Evolutionary conservation across 2,888 invertebrate species (phyloP).

Genomic region (Sisyra terminalis): DNA sequence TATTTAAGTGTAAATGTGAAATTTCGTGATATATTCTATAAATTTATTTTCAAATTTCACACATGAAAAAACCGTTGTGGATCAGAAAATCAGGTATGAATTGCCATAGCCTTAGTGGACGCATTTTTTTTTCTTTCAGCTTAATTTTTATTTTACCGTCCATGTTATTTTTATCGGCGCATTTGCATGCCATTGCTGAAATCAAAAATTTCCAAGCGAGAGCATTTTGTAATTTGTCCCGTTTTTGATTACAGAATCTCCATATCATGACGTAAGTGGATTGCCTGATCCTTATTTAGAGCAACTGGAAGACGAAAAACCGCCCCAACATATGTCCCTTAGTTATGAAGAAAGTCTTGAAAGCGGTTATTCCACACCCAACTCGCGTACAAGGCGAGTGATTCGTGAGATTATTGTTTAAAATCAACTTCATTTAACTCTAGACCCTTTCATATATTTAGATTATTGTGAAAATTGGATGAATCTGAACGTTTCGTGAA

Average conservation of each 20-base stretch:
- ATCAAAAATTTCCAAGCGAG: too few relatives aligned
- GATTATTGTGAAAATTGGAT: not conserved
- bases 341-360: constrained; percentile 88
- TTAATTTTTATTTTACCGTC: too few relatives aligned
- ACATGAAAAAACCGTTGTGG: too few relatives aligned
- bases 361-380: constrained; percentile 87
- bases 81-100: too few relatives aligned
- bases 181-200: too few relatives aligned
- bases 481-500: not conserved
- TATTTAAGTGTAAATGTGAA: too few relatives aligned
- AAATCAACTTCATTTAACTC: not conserved
- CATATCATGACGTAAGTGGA: constrained; percentile 87
- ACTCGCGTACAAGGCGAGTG: constrained; percentile 80
- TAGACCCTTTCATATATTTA: not conserved
- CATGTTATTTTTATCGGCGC: too few relatives aligned
- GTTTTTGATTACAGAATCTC: constrained; percentile 51
- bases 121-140: too few relatives aligned
- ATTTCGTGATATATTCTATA: too few relatives aligned
- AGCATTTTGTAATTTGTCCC: too few relatives aligned
- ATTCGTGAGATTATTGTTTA: constrained; percentile 90
- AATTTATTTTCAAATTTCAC: too few relatives aligned
- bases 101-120: too few relatives aligned
- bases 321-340: constrained; percentile 71
- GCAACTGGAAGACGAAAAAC: constrained; percentile 65
- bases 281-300: constrained; percentile 78